Evolutionary conservation across 1,140 invertebrate genomes (phyloP), one percentile per base, ranked within the genome.

Genomic region (Drosophila setifemur): DNA sequence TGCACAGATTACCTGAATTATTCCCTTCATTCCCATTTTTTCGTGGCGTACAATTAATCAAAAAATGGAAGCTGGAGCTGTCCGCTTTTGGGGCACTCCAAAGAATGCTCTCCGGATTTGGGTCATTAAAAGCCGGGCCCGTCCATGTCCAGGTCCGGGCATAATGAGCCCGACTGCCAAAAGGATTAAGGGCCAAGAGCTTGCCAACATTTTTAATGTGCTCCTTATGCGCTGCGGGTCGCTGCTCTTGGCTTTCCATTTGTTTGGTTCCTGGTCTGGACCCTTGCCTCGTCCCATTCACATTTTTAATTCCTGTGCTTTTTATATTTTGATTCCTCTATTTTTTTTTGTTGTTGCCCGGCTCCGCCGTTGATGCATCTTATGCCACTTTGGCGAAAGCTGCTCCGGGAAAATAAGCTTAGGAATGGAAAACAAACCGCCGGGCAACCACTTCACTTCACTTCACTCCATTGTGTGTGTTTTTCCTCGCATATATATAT

Each of bases 21-120:
- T 45, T 28, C 26, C 39, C n/a, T n/a, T n/a, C n/a, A n/a, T n/a
- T n/a, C n/a, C n/a, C n/a, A n/a, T n/a, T n/a, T n/a, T n/a, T n/a
- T n/a, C n/a, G n/a, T n/a, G 40, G 66, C 76, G 67, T 55, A 89
- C 77, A 89, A 89, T 89, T 89, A 89, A 89, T 89, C 86, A 89
- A 82, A 72, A 73, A 72, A 60, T 29, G 66, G 35, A 68, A 73
- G 55, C 52, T 58, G 12, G 61, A 74, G 58, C 61, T 63, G 50
- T 68, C 31, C 47, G 43, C 28, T 2, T 68, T 68, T 42, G 64
- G 49, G 53, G 42, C 69, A 55, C 43, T 33, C 53, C 63, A 40
- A n/a, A n/a, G n/a, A n/a, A 55, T 19, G n/a, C 33, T 71, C 60
- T 42, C 42, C 48, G 85, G 83, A 88, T 82, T 88, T 85, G 78